Evolutionary conservation across 2,113 vertebrate species (phyloP).

Genomic region (Elgaria multicarinata): DNA sequence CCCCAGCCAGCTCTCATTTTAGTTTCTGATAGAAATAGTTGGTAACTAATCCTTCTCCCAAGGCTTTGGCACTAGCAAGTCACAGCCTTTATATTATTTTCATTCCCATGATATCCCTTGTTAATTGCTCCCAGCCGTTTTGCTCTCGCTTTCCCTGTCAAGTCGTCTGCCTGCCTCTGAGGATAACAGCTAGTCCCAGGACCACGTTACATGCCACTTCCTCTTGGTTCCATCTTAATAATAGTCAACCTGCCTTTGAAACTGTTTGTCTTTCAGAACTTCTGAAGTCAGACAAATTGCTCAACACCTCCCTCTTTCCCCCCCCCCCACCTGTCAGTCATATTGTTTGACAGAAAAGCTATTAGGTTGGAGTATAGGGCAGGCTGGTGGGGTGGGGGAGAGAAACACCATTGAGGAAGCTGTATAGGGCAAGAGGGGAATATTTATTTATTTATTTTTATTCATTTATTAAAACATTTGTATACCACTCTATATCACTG

Average conservation of each 20-base stretch:
- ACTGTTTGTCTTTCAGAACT: constrained; percentile 26
- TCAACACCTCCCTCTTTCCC: constrained; percentile 1
- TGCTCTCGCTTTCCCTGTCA: constrained; percentile 31
- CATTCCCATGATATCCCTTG: constrained; percentile 44
- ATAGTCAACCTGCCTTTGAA: constrained; percentile 2
- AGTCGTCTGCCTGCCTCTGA: neutral
- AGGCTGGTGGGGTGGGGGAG: neutral
- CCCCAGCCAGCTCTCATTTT: neutral
- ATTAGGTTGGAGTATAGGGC: neutral
- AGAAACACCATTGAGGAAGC: neutral
- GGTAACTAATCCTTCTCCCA: constrained; percentile 41
- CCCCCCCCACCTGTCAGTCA: neutral
- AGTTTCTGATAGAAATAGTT: neutral
- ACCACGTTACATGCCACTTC: fast-evolving
- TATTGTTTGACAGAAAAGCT: constrained; percentile 17
- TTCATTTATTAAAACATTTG: too few species aligned
- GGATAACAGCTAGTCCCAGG: neutral
- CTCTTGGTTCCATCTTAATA: constrained; percentile 14
- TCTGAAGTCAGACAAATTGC: constrained; percentile 15
- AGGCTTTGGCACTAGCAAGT: constrained; percentile 36
- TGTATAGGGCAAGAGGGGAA: neutral
- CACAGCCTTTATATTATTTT: neutral
- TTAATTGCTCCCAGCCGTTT: constrained; percentile 58
- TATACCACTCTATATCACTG: too few species aligned
- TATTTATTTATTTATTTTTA: too few species aligned